These are phyloP conservation scores for Epinotia demarniana DNA, from an alignment of 2,888 invertebrate species.

Conservation along the genomic window DNA sequence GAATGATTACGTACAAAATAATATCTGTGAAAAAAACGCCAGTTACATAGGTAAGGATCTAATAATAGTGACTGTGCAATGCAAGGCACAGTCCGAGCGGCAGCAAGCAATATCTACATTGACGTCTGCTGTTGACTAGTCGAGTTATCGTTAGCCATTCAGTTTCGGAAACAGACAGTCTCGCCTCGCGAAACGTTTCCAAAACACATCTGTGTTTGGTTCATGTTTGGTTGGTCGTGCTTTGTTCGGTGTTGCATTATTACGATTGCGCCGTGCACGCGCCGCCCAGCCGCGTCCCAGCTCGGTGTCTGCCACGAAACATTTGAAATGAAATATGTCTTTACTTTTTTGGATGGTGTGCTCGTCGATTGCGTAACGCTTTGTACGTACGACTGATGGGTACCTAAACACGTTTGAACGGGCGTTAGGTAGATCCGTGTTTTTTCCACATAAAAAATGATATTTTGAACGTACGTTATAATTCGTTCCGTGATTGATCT, in stretches of 20 bases:
- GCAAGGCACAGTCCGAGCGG: background rate
- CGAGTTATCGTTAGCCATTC: background rate
- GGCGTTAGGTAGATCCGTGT: too few relatives aligned
- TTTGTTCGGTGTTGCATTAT: background rate
- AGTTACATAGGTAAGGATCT: too few relatives aligned
- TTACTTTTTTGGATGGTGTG: background rate
- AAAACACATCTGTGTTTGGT: conserved; percentile 7
- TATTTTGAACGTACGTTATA: too few relatives aligned
- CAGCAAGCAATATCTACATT: background rate
- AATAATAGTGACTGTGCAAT: background rate
- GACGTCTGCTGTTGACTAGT: background rate
- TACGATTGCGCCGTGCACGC: background rate
- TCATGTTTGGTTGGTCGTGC: background rate
- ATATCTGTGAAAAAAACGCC: too few relatives aligned
- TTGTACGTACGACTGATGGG: too few relatives aligned
- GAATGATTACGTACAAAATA: too few relatives aligned
- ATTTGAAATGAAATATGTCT: background rate
- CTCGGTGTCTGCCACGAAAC: background rate
- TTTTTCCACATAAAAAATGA: too few relatives aligned
- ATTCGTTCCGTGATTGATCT: too few relatives aligned
- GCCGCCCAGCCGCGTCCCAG: background rate
- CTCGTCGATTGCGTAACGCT: too few relatives aligned
- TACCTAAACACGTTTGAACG: too few relatives aligned
- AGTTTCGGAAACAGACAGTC: background rate
- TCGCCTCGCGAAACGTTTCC: background rate